These are phyloP conservation scores for Nomada fabriciana DNA, from an alignment of 2,888 invertebrate species.

Conservation along the genomic window DNA sequence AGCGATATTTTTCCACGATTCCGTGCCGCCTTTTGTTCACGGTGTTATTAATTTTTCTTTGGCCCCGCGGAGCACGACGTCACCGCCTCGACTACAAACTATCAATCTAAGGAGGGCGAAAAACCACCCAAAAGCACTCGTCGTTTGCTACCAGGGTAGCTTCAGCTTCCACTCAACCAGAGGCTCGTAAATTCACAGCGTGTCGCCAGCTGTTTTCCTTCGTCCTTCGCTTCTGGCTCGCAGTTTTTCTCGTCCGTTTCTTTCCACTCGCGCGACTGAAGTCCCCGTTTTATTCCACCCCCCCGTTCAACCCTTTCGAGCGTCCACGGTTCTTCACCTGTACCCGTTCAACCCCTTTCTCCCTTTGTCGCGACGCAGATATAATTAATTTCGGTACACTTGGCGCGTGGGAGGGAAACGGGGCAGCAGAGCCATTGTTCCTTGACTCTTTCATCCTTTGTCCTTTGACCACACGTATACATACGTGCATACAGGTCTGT, in stretches of 20 bases:
- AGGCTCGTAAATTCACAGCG: conserved; percentile 12
- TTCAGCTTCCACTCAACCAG: background rate
- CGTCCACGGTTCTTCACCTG: background rate
- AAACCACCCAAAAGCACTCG: no score
- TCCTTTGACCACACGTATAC: conserved; percentile 60
- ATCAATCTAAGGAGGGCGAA: background rate
- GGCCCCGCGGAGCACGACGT: background rate
- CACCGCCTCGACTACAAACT: background rate
- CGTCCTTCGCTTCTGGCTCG: background rate
- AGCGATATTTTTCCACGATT: conserved; percentile 1
- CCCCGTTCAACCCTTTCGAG: background rate
- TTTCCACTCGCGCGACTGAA: background rate
- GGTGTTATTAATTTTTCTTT: conserved; percentile 14
- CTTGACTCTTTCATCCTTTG: conserved; percentile 62
- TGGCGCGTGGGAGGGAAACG: conserved; percentile 37
- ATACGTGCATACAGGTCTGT: conserved; percentile 24
- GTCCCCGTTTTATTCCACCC: conserved; percentile 6
- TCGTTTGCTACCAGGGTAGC: background rate
- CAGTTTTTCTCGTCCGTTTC: conserved; percentile 6
- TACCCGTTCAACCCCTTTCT: conserved; percentile 31
- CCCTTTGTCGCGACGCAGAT: conserved; percentile 61
- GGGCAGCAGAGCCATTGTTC: conserved; percentile 59
- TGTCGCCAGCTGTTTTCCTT: conserved; percentile 29
- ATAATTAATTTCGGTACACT: conserved; percentile 69
- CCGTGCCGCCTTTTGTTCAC: no score